Evolutionary conservation across 2,888 invertebrate species (phyloP).

Genomic region (Augochlorella aurata): DNA sequence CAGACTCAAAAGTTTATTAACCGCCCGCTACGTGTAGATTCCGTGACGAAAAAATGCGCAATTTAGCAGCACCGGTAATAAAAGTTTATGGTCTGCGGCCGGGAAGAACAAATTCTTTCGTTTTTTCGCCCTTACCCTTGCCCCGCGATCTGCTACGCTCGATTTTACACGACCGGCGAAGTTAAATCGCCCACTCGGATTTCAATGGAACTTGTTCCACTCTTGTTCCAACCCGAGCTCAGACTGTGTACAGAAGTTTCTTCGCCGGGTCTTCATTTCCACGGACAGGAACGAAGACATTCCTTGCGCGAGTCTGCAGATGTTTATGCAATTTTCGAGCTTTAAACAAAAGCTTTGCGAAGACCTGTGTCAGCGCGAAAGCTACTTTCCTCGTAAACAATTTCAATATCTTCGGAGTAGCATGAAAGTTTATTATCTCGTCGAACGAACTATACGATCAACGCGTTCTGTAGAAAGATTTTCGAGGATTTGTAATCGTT

Average conservation of each 20-base stretch:
- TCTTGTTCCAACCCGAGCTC: not conserved
- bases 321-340: not conserved
- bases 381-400: not conserved
- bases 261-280: not conserved
- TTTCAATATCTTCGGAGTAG: not conserved
- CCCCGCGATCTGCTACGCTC: not conserved
- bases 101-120: conserved; percentile 16
- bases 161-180: conserved; percentile 3
- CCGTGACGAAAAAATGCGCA: conserved; percentile 48
- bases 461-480: not conserved
- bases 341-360: not conserved
- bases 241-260: not conserved
- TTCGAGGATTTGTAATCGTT: not conserved
- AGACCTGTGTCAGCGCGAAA: not conserved
- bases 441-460: not conserved
- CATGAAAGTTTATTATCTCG: not conserved
- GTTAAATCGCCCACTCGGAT: not conserved
- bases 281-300: not conserved
- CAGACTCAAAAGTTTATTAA: conserved; percentile 62
- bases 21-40: conserved; percentile 43
- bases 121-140: not conserved
- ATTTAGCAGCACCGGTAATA: conserved; percentile 56
- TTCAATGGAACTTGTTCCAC: conserved; percentile 2
- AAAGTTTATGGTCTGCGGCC: conserved; percentile 54
- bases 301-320: not conserved